Percentiles rank a stretch among this genome's conserved stretches.
Evolutionary conservation across 2,797 vertebrate genomes (phyloP).

Genomic region (Passerculus sandwichensis): DNA sequence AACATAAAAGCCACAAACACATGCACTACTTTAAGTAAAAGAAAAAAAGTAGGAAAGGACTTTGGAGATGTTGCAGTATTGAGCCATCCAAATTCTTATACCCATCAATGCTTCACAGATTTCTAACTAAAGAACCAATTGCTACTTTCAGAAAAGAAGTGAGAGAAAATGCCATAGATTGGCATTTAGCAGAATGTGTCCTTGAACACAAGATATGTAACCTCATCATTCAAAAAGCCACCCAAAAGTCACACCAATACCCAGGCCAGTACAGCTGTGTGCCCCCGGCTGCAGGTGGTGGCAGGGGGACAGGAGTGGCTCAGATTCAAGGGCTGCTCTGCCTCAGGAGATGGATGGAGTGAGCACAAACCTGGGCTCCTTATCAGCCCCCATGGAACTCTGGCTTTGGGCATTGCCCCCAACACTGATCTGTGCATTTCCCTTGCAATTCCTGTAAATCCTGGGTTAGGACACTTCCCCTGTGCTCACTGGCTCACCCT

Average conservation of each 20-base stretch:
- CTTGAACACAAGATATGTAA: neutral
- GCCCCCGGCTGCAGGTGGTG: neutral
- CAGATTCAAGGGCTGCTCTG: neutral
- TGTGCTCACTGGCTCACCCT: neutral
- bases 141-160: neutral
- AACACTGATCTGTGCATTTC: neutral
- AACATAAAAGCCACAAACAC: neutral
- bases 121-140: neutral
- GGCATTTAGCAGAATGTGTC: neutral
- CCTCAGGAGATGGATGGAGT: rapidly evolving
- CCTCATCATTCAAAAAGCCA: neutral
- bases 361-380: neutral
- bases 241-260: neutral
- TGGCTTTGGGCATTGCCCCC: neutral
- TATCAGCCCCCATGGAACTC: neutral
- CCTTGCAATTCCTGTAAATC: neutral
- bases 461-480: neutral
- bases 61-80: neutral
- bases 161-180: neutral
- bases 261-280: rapidly evolving
- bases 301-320: neutral
- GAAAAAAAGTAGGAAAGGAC: neutral
- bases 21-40: neutral
- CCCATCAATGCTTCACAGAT: neutral
- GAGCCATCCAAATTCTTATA: neutral